Evolutionary conservation across 2,888 invertebrate genomes (phyloP).

Genomic region (Nomada ruficornis): DNA sequence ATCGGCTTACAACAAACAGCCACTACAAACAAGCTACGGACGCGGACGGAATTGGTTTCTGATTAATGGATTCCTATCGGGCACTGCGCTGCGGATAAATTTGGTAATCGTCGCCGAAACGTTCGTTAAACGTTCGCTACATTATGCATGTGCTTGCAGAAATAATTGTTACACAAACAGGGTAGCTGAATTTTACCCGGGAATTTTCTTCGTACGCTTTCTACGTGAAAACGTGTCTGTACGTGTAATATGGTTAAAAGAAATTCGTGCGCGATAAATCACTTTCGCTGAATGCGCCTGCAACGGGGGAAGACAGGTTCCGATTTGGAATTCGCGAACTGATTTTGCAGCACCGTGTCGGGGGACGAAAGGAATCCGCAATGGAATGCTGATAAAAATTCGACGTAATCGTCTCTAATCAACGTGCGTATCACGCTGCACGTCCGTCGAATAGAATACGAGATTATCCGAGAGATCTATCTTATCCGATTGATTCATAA

Average conservation of each 20-base stretch:
- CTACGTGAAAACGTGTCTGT: too few species aligned
- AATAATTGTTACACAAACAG: not conserved
- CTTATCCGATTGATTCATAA: conserved; percentile 64
- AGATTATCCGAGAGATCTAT: conserved; percentile 51
- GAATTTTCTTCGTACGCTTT: too few species aligned
- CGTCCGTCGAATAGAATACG: conserved; percentile 63
- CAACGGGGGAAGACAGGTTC: not conserved
- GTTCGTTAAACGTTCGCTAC: not conserved
- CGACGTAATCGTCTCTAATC: conserved; percentile 66
- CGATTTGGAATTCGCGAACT: conserved; percentile 18
- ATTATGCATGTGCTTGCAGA: not conserved
- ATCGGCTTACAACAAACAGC: conserved; percentile 31
- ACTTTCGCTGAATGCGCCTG: not conserved
- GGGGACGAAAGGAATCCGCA: conserved; percentile 53
- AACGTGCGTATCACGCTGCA: conserved; percentile 58
- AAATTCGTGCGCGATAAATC: not conserved
- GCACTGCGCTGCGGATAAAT: conserved; percentile 22
- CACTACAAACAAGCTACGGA: conserved; percentile 25
- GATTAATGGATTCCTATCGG: conserved; percentile 28
- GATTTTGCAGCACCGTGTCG: conserved; percentile 24
- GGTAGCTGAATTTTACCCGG: not conserved
- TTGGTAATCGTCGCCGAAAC: conserved; percentile 17
- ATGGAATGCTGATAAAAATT: conserved; percentile 60
- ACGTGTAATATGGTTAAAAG: not conserved
- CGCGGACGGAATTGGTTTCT: conserved; percentile 20